Base-by-base conservation (phyloP, 2,888 invertebrate species). In the Orchesella flavescens region DNA sequence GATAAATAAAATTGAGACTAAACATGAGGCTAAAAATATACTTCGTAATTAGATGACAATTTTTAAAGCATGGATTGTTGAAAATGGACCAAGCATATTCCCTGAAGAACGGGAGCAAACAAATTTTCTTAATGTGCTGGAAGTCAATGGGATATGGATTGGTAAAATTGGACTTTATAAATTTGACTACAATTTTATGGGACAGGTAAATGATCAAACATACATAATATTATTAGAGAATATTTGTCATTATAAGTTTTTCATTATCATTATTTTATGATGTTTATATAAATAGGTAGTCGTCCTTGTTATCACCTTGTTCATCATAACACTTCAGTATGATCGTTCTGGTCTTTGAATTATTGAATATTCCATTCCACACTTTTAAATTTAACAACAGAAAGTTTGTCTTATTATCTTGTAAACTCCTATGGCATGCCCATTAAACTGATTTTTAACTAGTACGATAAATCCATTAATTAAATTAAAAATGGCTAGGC, bases 201-300 rank as follows among this genome's bases (percentile, higher is more conserved):
- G 79, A 10, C 79, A 79, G 49, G 79, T 79, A 79, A 1, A 43
- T n/a, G n/a, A n/a, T n/a, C n/a, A n/a, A n/a, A n/a, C n/a, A n/a
- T n/a, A 19, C n/a, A n/a, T n/a, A n/a, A n/a, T n/a, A n/a, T n/a
- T n/a, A n/a, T n/a, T n/a, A n/a, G n/a, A n/a, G 46, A 57, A 13
- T 17, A 57, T 12, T 17, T 57, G n/a, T 13, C 19, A n/a, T 57
- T n/a, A n/a, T n/a, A n/a, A n/a, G n/a, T n/a, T n/a, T 34, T 34
- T 34, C 2, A 4, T 4, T 34, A 34, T 34, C 7, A 34, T 34
- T 34, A 34, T 34, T 34, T 23, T 59, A 21, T n/a, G 57, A n/a
- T 57, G 57, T n/a, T 13, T 7, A n/a, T n/a, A n/a, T n/a, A 59
- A 10, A 59, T 59, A 72, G 79, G 66, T 79, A 7, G 46, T 72